Evolutionary conservation across 2,113 vertebrate species (phyloP).

Genomic region (Muntiacus muntjak): DNA sequence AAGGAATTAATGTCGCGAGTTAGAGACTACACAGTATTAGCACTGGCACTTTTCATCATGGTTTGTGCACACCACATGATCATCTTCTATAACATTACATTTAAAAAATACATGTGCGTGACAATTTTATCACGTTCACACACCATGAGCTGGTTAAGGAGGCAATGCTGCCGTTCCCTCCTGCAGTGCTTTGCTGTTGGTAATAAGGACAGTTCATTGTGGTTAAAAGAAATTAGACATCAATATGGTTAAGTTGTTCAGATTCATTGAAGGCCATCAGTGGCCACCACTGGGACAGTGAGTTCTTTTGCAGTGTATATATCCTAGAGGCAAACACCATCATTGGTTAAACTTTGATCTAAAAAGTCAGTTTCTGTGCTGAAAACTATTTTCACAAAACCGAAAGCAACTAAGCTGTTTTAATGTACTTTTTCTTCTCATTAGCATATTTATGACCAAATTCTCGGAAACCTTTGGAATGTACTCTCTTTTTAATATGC

Average conservation of each 20-base stretch:
- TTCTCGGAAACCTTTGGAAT: constrained; percentile 85
- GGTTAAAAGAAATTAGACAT: constrained; percentile 79
- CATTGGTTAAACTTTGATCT: constrained; percentile 88
- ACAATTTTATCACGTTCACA: constrained; percentile 84
- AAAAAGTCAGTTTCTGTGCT: constrained; percentile 86
- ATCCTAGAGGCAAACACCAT: constrained; percentile 87
- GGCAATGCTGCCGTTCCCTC: constrained; percentile 80
- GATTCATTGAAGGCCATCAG: constrained; percentile 80
- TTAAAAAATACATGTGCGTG: constrained; percentile 89
- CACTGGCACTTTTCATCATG: constrained; percentile 97
- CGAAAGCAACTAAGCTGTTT: constrained; percentile 86
- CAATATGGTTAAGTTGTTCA: constrained; percentile 87
- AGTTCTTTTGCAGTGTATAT: constrained; percentile 83
- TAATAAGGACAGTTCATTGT: constrained; percentile 82
- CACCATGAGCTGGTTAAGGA: constrained; percentile 83
- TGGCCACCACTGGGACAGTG: constrained; percentile 77
- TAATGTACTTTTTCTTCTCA: constrained; percentile 89
- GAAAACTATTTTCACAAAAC: constrained; percentile 85
- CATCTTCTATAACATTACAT: constrained; percentile 92
- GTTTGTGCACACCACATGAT: constrained; percentile 97
- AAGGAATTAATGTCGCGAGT: constrained; percentile 85
- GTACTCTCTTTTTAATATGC: constrained; percentile 77
- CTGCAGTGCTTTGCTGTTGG: constrained; percentile 90
- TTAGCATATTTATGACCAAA: constrained; percentile 82
- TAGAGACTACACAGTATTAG: constrained; percentile 93